phyloP scores from a whole-genome alignment of 2,888 invertebrate species.

The Thera obeliscata region DNA sequence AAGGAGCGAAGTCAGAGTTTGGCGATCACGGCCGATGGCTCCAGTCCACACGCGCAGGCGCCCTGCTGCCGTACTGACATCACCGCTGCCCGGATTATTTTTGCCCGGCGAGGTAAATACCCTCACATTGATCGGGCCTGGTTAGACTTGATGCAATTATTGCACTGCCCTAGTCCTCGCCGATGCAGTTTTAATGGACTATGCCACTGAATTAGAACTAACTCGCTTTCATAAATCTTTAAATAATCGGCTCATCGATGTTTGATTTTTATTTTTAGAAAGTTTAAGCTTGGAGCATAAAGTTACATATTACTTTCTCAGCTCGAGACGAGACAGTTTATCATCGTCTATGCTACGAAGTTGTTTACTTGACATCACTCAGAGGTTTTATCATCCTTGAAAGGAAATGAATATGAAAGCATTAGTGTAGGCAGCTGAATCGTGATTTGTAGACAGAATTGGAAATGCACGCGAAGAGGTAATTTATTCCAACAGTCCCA shows the following conservation, averaged over 20 bases:
- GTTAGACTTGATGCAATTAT: conserved; percentile 84
- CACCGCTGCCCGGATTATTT: conserved; percentile 83
- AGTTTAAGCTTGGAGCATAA: conserved; percentile 13
- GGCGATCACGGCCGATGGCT: conserved; percentile 26
- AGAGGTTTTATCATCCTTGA: background rate
- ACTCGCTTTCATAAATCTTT: background rate
- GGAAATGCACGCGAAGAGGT: conserved; percentile 25
- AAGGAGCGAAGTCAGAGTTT: conserved; percentile 22
- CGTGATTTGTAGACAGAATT: conserved; percentile 14
- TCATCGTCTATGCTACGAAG: conserved; percentile 19
- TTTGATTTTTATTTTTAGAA: background rate
- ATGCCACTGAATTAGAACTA: conserved; percentile 38
- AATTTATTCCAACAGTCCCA: conserved; percentile 30
- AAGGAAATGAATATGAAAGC: conserved; percentile 20
- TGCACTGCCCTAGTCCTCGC: conserved; percentile 79
- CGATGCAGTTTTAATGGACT: conserved; percentile 66
- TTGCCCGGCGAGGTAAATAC: conserved; percentile 84
- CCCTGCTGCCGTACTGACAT: conserved; percentile 66
- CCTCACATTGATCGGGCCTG: conserved; percentile 83
- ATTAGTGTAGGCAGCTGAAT: conserved; percentile 23
- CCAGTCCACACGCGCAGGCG: conserved; percentile 55
- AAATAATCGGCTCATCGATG: background rate
- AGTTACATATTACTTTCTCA: conserved; percentile 11
- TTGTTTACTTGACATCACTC: conserved; percentile 11
- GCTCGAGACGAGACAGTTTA: conserved; percentile 18